Base-by-base conservation (phyloP, 2,888 invertebrate species). In the Platynereis dumerilii region DNA sequence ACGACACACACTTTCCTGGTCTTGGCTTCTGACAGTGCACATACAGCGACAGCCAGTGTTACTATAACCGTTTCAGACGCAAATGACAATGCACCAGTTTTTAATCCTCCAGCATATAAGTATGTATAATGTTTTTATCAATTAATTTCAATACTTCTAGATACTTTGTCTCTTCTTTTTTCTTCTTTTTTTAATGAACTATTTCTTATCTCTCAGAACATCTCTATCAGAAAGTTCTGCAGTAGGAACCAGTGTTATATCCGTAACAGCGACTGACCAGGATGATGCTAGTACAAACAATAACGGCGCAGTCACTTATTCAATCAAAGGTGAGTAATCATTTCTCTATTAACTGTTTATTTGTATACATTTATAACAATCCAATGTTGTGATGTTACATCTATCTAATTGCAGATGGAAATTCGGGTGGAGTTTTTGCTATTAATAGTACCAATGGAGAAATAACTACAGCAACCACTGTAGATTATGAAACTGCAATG, bases 401-500 rank as follows among this genome's bases (percentile, higher is more conserved):
- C 12, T 34, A 7, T 34, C 5, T 34, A 5, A 34, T 48, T 28
- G 17, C 26, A 2, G 24, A 2, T 54, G 55, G 48, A n/a, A 20
- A 42, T 24, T 44, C 48, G 2, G 59, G 45, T 17, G 42, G 59
- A n/a, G 39, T 59, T 7, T 69, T 69, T 64, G 58, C 27, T 22
- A 60, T 69, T 20, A 57, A 69, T 52, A 7, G 12, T 17, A 45
- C 7, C 26, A 63, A 58, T 2, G 69, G 69, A 1, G 59, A 62
- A 2, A 70, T 76, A 1, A 66, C 69, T 5, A 62, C 62, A 1
- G 58, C 68, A 2, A 62, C 64, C 7, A 60, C 55, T 5, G 59
- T 75, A 0, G 74, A 76, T 61, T 74, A 67, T 28, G 72, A 74
- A 64, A 62, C 60, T 3, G 56, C 44, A 7, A 55, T 44, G 1